phyloP scores from a whole-genome alignment of 2,888 invertebrate genomes.

The Diaperis boleti region DNA sequence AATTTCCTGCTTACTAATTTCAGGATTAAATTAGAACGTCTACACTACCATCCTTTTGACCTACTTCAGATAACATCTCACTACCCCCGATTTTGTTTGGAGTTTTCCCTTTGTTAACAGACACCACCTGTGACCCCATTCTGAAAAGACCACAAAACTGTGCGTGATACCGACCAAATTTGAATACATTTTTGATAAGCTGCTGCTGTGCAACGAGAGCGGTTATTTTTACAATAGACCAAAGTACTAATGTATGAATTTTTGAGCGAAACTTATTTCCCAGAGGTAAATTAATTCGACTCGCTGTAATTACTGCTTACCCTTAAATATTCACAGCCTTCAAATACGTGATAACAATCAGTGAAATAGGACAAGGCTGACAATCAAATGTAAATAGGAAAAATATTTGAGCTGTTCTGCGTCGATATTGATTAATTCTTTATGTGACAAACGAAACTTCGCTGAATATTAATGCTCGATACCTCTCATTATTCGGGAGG shows the following conservation, averaged over 20 bases:
- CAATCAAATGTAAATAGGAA: slow-evolving; percentile 39
- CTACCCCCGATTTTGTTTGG: background rate
- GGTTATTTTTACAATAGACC: slow-evolving; percentile 20
- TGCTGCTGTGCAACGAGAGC: background rate
- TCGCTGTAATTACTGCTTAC: slow-evolving; percentile 21
- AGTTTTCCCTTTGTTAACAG: slow-evolving; percentile 14
- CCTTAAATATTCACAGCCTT: slow-evolving; percentile 23
- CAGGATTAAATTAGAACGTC: too few relatives aligned
- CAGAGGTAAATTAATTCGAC: slow-evolving; percentile 19
- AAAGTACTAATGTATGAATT: slow-evolving; percentile 14
- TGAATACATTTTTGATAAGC: slow-evolving; percentile 26
- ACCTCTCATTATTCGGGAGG: slow-evolving; percentile 15
- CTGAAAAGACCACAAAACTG: slow-evolving; percentile 15
- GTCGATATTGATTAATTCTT: slow-evolving; percentile 35
- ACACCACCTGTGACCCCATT: slow-evolving; percentile 22
- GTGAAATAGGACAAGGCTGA: slow-evolving; percentile 31
- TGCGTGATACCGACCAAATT: slow-evolving; percentile 26
- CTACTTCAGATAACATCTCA: slow-evolving; percentile 2
- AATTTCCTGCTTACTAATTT: slow-evolving; percentile 1
- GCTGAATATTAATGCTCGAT: slow-evolving; percentile 20
- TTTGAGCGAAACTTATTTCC: slow-evolving; percentile 17
- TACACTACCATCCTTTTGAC: slow-evolving; percentile 8
- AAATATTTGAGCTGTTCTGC: slow-evolving; percentile 20
- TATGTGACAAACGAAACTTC: slow-evolving; percentile 27
- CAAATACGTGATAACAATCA: slow-evolving; percentile 39